Evolutionary conservation across 2,113 vertebrate genomes (phyloP).

Genomic region (Ceratotherium simum): DNA sequence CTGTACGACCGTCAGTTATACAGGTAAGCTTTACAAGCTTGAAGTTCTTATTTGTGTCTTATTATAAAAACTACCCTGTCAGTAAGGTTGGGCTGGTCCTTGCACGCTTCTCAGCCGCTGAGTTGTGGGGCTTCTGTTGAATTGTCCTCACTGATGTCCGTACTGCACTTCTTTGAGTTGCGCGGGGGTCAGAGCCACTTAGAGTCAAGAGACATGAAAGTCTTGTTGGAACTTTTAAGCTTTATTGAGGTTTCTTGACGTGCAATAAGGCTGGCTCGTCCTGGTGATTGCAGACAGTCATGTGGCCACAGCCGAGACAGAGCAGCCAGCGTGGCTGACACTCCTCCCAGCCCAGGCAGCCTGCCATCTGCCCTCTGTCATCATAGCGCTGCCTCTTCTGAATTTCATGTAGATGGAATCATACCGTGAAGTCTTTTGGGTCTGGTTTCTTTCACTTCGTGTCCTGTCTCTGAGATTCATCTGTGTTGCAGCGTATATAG

Average conservation of each 20-base stretch:
- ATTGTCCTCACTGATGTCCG: background rate
- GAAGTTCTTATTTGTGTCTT: background rate
- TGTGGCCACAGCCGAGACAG: background rate
- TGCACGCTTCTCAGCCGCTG: background rate
- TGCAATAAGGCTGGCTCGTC: accelerated
- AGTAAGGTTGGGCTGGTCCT: background rate
- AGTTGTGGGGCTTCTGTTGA: too few relatives aligned
- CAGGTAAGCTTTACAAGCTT: constrained; percentile 87
- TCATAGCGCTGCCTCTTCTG: accelerated
- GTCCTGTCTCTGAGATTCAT: background rate
- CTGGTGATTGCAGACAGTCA: accelerated
- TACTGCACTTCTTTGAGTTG: background rate
- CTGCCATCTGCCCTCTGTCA: background rate
- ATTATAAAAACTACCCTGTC: background rate
- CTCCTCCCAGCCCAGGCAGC: too few relatives aligned
- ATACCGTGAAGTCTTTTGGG: background rate
- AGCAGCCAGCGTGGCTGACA: background rate
- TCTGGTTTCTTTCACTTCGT: accelerated
- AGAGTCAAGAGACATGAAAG: too few relatives aligned
- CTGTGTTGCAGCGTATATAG: accelerated
- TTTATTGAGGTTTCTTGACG: background rate
- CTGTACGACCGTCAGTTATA: constrained; percentile 92
- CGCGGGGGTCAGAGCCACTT: background rate
- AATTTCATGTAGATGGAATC: accelerated
- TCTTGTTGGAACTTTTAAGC: too few relatives aligned